Conservation (phyloP, 2,888 invertebrate genomes). For the Entomobrya proxima region DNA sequence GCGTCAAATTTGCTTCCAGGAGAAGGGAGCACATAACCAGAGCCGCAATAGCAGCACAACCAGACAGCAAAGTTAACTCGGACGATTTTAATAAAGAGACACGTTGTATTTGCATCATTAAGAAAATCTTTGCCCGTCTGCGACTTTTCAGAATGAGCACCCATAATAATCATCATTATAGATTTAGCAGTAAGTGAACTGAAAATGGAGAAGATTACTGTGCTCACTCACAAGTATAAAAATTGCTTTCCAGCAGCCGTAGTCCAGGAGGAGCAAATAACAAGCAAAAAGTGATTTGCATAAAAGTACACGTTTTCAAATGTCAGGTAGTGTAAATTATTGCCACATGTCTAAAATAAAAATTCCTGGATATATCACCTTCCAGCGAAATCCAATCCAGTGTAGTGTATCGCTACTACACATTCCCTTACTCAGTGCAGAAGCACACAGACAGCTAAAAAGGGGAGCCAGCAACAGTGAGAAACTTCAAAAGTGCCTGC, state of each 20-base stretch:
- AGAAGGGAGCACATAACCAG: neutral
- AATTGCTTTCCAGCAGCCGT: conserved; percentile 12
- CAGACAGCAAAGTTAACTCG: neutral
- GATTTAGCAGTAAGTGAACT: too few relatives aligned
- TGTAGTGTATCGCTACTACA: too few relatives aligned
- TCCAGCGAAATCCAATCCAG: conserved; percentile 38
- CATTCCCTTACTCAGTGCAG: neutral
- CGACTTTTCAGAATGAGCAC: neutral
- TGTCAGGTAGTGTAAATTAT: conserved; percentile 39
- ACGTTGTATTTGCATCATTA: neutral
- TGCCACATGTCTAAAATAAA: conserved; percentile 13
- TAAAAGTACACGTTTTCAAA: conserved; percentile 43
- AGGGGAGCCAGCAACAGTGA: conserved; percentile 7
- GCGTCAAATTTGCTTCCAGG: conserved; percentile 23
- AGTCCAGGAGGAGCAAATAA: too few relatives aligned
- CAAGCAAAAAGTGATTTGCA: conserved; percentile 40
- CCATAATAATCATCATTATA: too few relatives aligned
- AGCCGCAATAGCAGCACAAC: too few relatives aligned
- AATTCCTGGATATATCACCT: conserved; percentile 43
- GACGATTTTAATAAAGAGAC: neutral
- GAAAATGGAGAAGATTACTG: neutral
- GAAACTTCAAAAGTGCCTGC: neutral
- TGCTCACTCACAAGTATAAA: neutral
- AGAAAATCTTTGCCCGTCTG: neutral
- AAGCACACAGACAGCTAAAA: neutral